Conservation (phyloP, 2,113 vertebrate species). For the Thryonomys swinderianus region DNA sequence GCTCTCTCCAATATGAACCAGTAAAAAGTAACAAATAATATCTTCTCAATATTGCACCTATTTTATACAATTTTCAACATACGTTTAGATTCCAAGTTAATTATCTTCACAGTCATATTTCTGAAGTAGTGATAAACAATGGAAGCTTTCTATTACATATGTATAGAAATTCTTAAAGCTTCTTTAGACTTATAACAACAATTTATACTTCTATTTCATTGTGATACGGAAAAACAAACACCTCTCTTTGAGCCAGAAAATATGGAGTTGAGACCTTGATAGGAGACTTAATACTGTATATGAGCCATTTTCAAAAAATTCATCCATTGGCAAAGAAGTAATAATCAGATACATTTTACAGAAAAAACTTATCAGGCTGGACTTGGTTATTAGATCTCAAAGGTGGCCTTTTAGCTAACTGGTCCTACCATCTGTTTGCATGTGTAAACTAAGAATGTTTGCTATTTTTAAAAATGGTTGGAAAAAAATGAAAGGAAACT, state of each 20-base stretch:
- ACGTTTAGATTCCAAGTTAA: slow-evolving; percentile 21
- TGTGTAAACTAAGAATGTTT: neutral
- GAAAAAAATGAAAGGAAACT: neutral
- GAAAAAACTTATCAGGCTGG: neutral
- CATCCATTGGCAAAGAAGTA: neutral
- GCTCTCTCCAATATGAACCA: neutral
- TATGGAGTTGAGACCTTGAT: neutral
- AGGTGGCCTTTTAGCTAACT: neutral
- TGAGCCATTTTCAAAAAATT: neutral
- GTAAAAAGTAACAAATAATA: slow-evolving; percentile 13
- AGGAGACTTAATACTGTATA: neutral
- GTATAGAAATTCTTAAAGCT: neutral
- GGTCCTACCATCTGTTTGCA: neutral
- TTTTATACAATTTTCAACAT: slow-evolving; percentile 27
- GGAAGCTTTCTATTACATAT: neutral
- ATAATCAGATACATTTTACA: neutral
- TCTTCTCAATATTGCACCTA: neutral
- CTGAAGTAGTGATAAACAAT: neutral
- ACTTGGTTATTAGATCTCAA: neutral
- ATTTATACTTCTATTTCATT: neutral
- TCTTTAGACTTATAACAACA: neutral
- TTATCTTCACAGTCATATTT: neutral
- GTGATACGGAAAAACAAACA: neutral
- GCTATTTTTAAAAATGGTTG: neutral
- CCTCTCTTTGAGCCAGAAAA: neutral